Evolutionary conservation across 1,140 invertebrate species (phyloP), one percentile per base, ranked within the genome.

Genomic region (Diploscapter pachys): DNA sequence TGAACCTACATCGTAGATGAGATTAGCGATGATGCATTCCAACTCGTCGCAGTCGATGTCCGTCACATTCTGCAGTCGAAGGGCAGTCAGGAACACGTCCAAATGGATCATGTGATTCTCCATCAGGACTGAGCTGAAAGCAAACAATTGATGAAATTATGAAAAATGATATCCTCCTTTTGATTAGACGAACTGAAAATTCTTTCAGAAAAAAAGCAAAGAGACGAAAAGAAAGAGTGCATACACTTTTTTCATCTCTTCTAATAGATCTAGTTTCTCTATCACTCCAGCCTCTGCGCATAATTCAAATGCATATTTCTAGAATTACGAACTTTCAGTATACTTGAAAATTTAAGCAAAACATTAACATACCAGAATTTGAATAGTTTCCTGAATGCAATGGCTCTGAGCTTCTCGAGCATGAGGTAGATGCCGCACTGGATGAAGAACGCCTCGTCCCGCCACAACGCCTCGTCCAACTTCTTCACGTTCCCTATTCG

Each of bases 381-480:
- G 84, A 98, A 98, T 49, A 98, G 89, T 89, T 98, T 98, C 75
- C 95, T 90, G 85, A 96, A 97, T 0, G 95, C 93, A 64, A 95
- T 92, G 65, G 94, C 92, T 86, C 95, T 95, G 0, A 99, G 87
- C 86, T 97, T 97, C 83, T 98, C 95, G 4, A 99, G 90, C 82
- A 98, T 94, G n/a, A 98, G 89, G 87, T 96, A 98, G 81, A 99
- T 95, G 54, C 95, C 95, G 83, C 91, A 94, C 80, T 91, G 91
- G 71, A 97, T 96, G 79, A 98, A 95, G 85, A 96, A 97, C 0
- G 89, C 87, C 86, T 97, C 93, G 82, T 96, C 91, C 63, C 90
- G 89, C 77, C 91, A 90, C 87, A 98, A 91, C 0, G 94, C 92
- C 80, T 89, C 88, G 83, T 94, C 93, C 64, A 99, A 91, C 73